These are phyloP conservation scores for Nephrocerus scutellatus DNA, from an alignment of 2,888 invertebrate species.

Conservation along the genomic window DNA sequence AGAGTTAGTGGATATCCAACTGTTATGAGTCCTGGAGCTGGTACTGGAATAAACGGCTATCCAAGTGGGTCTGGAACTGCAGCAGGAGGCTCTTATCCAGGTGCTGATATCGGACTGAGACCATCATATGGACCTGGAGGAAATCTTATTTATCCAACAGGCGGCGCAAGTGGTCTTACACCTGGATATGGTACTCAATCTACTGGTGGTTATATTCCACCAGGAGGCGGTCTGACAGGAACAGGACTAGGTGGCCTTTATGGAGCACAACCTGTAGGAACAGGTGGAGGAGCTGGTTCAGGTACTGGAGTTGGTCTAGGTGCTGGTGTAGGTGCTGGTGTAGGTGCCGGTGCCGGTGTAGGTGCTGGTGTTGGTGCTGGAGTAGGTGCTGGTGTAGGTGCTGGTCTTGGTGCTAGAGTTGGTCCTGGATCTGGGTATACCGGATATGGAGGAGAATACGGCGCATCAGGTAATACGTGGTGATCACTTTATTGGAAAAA, in stretches of 20 bases:
- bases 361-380: neutral
- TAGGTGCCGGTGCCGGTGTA: slow-evolving; percentile 13
- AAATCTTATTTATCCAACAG: no score
- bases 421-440: neutral
- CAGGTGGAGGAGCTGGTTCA: slow-evolving; percentile 9
- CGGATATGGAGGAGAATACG: neutral
- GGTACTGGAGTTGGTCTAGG: slow-evolving; percentile 11
- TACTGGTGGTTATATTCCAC: neutral
- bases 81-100: slow-evolving; percentile 7
- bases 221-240: neutral
- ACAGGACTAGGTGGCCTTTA: no score
- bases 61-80: slow-evolving; percentile 6
- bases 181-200: slow-evolving; percentile 3
- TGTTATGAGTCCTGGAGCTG: slow-evolving; percentile 2
- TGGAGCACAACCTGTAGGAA: slow-evolving; percentile 5
- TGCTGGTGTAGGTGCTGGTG: slow-evolving; percentile 13
- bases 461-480: slow-evolving; percentile 1
- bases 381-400: slow-evolving; percentile 1
- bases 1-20: no score
- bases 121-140: slow-evolving; percentile 2
- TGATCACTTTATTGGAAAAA: neutral
- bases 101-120: slow-evolving; percentile 4
- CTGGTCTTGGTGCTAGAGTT: neutral
- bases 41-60: no score
- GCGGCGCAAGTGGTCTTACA: neutral